These are phyloP conservation scores for Brenthis daphne DNA, from an alignment of 2,888 invertebrate genomes.

Conservation along the genomic window DNA sequence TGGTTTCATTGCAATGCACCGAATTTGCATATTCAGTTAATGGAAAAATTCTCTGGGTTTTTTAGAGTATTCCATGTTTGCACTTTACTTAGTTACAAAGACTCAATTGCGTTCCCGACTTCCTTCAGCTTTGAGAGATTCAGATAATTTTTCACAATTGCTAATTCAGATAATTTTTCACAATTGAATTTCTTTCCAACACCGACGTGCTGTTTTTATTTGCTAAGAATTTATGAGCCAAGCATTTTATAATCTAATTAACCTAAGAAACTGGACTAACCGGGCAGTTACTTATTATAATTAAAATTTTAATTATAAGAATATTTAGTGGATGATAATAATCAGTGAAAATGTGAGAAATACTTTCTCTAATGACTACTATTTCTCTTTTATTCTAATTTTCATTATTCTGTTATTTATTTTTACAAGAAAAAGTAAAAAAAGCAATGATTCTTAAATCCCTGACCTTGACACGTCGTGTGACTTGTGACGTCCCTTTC, in stretches of 20 bases:
- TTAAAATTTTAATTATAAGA: no score
- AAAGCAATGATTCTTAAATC: background rate
- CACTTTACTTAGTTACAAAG: conserved; percentile 22
- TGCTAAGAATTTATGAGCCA: background rate
- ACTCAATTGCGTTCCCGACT: conserved; percentile 21
- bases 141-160: conserved; percentile 23
- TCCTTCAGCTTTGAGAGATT: conserved; percentile 20
- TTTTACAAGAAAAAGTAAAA: no score
- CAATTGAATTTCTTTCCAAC: conserved; percentile 14
- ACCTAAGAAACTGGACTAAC: background rate
- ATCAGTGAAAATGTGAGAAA: no score
- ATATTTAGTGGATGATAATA: no score
- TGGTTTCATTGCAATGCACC: conserved; percentile 11
- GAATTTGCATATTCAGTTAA: conserved; percentile 20
- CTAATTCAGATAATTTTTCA: conserved; percentile 17
- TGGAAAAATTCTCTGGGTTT: conserved; percentile 17
- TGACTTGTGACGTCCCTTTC: no score
- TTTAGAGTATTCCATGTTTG: conserved; percentile 20
- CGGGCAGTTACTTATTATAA: no score
- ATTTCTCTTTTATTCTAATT: no score
- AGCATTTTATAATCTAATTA: conserved; percentile 1
- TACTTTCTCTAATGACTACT: no score
- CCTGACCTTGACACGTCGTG: conserved; percentile 3
- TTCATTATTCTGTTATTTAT: no score
- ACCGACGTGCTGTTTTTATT: background rate